Evolutionary conservation across 2,113 vertebrate genomes (phyloP), one percentile per base, ranked within the genome.

Genomic region (Podilymbus podiceps): DNA sequence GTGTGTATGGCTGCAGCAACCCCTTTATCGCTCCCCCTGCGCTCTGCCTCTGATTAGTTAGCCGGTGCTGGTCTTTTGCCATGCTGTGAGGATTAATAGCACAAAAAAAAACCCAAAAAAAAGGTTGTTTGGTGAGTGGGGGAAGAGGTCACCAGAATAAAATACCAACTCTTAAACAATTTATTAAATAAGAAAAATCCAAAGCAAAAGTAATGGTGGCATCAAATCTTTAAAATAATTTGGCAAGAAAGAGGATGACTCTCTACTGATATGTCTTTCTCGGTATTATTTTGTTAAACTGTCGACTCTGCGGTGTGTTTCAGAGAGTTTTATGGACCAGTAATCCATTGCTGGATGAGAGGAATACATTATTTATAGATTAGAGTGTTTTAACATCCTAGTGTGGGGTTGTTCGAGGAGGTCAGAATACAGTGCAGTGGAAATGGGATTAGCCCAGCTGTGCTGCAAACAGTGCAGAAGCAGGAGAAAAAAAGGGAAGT

Each of bases 361-460:
- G 77, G 91, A 94, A 95, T 96, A 44, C 60, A 93, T 97, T 97
- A 97, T 95, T 97, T 97, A 97, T 89, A 92, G 95, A 89, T 77
- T 24, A 77, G 93, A 96, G 91, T 88, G 91, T 94, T 96, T 94
- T 88, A 95, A 40, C 88, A 89, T 93, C 42, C 82, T 93, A 55
- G 17, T 76, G 12, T 27, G 88, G 85, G 79, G 55, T 74, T 94
- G 72, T 94, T 97, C 91, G 88, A 95, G 87, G 91, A 92, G 77
- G 67, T 87, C 94, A 93, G 88, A 30, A 52, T 18, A 58, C n/a
- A 63, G 93, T 49, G 38, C 20, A 42, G 52, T 85, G 76, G 90
- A 46, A 91, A 55, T 62, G 80, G 84, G 86, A 92, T 95, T 95
- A 95, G 56, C 75, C 92, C 76, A 92, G 85, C 90, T 92, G 11